Conservation (phyloP, 2,888 invertebrate genomes). For the Sturmia bella region DNA sequence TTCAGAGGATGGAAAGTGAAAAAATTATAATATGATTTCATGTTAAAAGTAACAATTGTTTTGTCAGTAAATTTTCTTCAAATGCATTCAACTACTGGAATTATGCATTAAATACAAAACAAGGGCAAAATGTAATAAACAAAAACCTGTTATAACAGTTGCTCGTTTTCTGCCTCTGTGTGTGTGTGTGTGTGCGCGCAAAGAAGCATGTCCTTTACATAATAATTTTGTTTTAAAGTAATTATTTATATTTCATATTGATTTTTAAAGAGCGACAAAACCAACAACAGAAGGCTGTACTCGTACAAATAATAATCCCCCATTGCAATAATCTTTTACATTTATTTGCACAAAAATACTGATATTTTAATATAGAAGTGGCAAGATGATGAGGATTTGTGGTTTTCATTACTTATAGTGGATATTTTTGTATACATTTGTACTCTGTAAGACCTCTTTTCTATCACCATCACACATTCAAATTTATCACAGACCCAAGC, state of each 20-base stretch:
- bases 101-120: no score
- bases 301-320: background rate
- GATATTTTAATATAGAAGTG: background rate
- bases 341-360: background rate
- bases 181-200: no score
- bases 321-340: constrained; percentile 29
- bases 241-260: constrained; percentile 17
- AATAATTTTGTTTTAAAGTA: constrained; percentile 20
- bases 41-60: no score
- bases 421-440: constrained; percentile 36
- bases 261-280: constrained; percentile 1
- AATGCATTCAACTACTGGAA: no score
- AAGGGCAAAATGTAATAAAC: no score
- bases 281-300: background rate
- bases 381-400: constrained; percentile 5
- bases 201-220: constrained; percentile 17
- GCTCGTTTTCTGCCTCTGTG: no score
- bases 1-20: no score
- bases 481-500: constrained; percentile 17
- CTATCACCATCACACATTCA: constrained; percentile 44
- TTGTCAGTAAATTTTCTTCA: no score
- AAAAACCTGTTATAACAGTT: no score
- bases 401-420: constrained; percentile 39
- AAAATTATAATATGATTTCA: no score
- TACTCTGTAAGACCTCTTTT: constrained; percentile 22